A percentile compares a stretch with the other conserved stretches of the same genome.
Conservation (phyloP, 1,140 invertebrate species). For the Parapsyche elsis region DNA sequence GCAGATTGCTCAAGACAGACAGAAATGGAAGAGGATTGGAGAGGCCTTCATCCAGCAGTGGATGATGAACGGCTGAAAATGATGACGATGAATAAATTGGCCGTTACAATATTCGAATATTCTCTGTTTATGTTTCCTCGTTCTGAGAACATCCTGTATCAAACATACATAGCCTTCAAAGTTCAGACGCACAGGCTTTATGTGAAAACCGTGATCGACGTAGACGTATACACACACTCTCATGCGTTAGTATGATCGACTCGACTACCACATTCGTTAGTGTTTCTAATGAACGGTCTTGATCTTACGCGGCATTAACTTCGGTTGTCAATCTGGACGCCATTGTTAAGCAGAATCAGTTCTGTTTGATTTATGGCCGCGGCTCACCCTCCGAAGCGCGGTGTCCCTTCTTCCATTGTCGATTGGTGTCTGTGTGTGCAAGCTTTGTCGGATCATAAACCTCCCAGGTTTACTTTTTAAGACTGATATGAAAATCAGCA, state of each 20-base stretch:
- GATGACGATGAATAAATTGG: too few species aligned
- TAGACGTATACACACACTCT: not conserved
- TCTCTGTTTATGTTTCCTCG: not conserved
- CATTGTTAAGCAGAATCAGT: conserved; percentile 50
- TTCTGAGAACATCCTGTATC: not conserved
- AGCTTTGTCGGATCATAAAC: too few species aligned
- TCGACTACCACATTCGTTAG: conserved; percentile 41
- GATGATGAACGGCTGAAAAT: too few species aligned
- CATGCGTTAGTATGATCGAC: not conserved
- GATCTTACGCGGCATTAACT: conserved; percentile 40
- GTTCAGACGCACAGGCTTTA: not conserved
- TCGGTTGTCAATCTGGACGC: conserved; percentile 54
- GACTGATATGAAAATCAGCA: too few species aligned
- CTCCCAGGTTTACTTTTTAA: too few species aligned
- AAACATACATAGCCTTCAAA: not conserved
- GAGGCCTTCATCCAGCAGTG: too few species aligned
- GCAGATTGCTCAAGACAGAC: too few species aligned
- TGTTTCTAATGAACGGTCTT: conserved; percentile 43
- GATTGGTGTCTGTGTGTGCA: too few species aligned
- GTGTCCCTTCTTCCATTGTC: not conserved
- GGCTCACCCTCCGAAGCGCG: not conserved
- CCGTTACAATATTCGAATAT: not conserved
- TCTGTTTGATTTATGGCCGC: conserved; percentile 53
- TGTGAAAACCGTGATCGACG: conserved; percentile 14
- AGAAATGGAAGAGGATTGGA: too few species aligned